Evolutionary conservation across 2,113 vertebrate species (phyloP).

Genomic region (Mugil cephalus): DNA sequence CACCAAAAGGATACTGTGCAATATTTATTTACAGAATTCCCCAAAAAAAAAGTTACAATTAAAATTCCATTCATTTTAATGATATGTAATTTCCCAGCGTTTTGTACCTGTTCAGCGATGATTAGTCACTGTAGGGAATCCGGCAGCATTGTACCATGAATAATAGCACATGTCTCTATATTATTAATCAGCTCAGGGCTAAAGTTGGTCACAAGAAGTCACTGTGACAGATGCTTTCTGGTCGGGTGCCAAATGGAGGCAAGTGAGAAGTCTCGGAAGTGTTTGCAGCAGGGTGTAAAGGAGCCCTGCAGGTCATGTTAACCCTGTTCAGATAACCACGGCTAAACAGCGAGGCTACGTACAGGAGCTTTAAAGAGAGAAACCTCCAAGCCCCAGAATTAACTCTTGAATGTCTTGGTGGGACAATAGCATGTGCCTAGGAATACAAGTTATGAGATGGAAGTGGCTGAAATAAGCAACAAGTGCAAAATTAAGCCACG

Average conservation of each 20-base stretch:
- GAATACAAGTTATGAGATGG: too few relatives aligned
- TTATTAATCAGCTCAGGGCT: constrained; percentile 82
- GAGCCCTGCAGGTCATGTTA: constrained; percentile 75
- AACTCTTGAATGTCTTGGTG: constrained; percentile 26
- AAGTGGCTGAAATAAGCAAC: background rate
- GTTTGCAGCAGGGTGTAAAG: constrained; percentile 71
- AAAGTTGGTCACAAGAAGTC: constrained; percentile 72
- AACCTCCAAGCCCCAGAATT: constrained; percentile 31
- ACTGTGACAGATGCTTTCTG: constrained; percentile 78
- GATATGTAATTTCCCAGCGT: constrained; percentile 32
- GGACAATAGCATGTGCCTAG: background rate
- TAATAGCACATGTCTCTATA: constrained; percentile 75
- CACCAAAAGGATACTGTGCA: background rate
- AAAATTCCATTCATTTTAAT: background rate
- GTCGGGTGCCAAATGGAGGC: constrained; percentile 72
- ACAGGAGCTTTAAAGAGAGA: constrained; percentile 41
- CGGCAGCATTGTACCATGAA: constrained; percentile 71
- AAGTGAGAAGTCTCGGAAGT: constrained; percentile 82
- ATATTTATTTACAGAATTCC: background rate
- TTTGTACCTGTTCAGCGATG: constrained; percentile 51
- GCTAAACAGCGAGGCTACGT: constrained; percentile 68
- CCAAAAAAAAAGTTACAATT: background rate
- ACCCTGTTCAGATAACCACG: constrained; percentile 74
- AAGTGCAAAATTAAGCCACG: background rate
- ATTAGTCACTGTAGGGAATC: constrained; percentile 59